A percentile compares a stretch with the other conserved stretches of the same genome.
These are phyloP conservation scores for human DNA, from an alignment of 2,113 vertebrate genomes.

Conservation along the genomic window GRCh38 chr13:40125501-40126000, in stretches of 20 bases:
- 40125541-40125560: neutral
- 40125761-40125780: neutral
- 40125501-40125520: neutral
- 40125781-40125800: neutral
- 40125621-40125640: neutral
- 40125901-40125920: no score
- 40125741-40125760: neutral
- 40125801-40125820: neutral
- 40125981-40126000: neutral
- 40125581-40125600: neutral
- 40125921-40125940: neutral
- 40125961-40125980: neutral
- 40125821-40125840: neutral
- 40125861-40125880: neutral
- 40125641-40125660: neutral
- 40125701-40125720: neutral
- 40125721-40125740: neutral
- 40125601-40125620: neutral
- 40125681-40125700: neutral
- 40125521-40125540: neutral
- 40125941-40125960: neutral
- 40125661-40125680: neutral
- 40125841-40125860: neutral
- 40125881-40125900: neutral
- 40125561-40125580: neutral